These are phyloP conservation scores for Cephus nigrinus DNA, from an alignment of 2,888 invertebrate species.

Conservation along the genomic window DNA sequence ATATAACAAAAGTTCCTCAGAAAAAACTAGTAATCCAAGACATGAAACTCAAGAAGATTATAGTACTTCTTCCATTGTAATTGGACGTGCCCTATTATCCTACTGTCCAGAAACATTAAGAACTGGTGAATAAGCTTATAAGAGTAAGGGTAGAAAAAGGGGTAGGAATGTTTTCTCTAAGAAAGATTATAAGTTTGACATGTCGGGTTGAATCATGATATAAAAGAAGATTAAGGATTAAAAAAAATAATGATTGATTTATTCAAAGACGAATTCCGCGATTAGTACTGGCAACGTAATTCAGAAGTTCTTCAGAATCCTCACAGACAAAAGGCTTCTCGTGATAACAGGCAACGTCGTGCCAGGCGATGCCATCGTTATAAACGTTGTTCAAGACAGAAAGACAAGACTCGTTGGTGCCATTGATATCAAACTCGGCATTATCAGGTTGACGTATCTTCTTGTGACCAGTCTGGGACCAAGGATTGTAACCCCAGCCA, in stretches of 20 bases:
- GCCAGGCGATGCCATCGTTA: constrained; percentile 94
- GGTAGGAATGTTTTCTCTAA: not conserved
- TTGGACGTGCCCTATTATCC: not conserved
- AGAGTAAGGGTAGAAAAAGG: not conserved
- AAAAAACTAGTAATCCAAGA: not conserved
- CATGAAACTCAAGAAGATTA: not conserved
- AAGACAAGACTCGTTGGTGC: constrained; percentile 87
- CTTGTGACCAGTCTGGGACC: constrained; percentile 93
- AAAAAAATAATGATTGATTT: not conserved
- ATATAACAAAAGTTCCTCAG: not conserved
- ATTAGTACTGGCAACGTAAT: constrained; percentile 87
- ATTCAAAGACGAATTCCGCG: constrained; percentile 83
- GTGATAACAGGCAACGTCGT: constrained; percentile 93
- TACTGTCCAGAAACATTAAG: not conserved
- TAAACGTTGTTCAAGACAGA: constrained; percentile 92
- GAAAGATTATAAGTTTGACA: not conserved
- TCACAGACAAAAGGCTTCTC: constrained; percentile 93
- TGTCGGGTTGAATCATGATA: not conserved
- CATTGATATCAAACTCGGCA: constrained; percentile 90
- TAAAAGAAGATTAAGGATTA: not conserved
- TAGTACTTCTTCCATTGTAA: not conserved
- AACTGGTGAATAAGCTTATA: too few species aligned
- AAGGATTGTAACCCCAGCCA: constrained; percentile 87
- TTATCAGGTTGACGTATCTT: constrained; percentile 90
- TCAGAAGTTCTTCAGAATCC: constrained; percentile 88